Evolutionary conservation across 2,113 vertebrate genomes (phyloP), one percentile per base, ranked within the genome.

Genomic region (Todiramphus chloris): DNA sequence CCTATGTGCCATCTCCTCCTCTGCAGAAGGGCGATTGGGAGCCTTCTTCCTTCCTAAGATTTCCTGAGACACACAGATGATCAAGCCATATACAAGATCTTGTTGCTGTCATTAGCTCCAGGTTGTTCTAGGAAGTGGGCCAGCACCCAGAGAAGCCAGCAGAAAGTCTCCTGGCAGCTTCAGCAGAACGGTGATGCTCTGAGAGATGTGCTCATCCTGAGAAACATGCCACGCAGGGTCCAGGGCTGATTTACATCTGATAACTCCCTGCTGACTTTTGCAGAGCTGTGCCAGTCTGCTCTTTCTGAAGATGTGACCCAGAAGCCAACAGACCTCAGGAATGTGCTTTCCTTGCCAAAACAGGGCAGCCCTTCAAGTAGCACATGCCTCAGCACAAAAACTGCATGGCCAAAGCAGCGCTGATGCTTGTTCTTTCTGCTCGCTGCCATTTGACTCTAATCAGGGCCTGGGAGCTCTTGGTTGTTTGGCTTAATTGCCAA

Each of bases 211-310:
- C 62, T 68, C 46, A 37, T 35, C 53, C 3, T 1, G 14, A 15
- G 37, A 86, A 59, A 35, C 3, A 4, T 11, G 1, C 23, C 1
- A 1, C 1, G 2, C 19, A 0, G 1, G 13, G 9, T 18, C 67
- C 16, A 4, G 27, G 14, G 33, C 37, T 84, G 83, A 46, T 75
- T 80, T 60, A 59, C 24, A 35, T 5, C 51, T 3, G 3, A 35
- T 30, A 50, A 53, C 18, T 23, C 64, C 28, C 1, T 8, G 0
- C 53, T 20, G 75, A 23, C 51, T 56, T 43, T 63, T 3, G 6
- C 39, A 41, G 56, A 37, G n/a, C 39, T 59, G 25, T 33, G 83
- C 44, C 56, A 43, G 39, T 16, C 39, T 67, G 11, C 27, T 76
- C 16, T 27, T 3, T 7, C 27, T 27, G 41, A 44, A 33, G 51